phyloP scores from a whole-genome alignment of 2,797 vertebrate genomes.

The Sebastes matsubarae region DNA sequence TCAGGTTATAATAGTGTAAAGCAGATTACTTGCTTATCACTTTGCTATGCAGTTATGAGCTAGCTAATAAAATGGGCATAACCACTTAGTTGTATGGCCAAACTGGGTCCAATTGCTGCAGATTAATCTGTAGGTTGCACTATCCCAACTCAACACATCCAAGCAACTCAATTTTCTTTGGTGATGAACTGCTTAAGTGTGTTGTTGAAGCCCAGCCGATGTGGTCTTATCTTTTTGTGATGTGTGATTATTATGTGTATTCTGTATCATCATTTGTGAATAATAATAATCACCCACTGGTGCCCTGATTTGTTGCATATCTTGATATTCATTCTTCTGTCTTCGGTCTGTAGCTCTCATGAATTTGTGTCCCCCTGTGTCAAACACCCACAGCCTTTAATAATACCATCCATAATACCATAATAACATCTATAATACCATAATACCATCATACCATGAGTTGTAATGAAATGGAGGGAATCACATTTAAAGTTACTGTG shows the following conservation, averaged over 20 bases:
- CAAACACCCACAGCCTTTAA: not conserved
- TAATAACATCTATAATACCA: too few species aligned
- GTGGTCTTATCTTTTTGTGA: not conserved
- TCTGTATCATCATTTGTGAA: not conserved
- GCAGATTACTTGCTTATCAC: not conserved
- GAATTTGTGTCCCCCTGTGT: not conserved
- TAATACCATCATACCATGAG: not conserved
- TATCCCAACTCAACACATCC: not conserved
- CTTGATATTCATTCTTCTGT: not conserved
- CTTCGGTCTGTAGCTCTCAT: not conserved
- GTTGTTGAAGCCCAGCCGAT: not conserved
- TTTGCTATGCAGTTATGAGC: not conserved
- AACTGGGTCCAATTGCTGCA: conserved; percentile 4
- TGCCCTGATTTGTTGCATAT: not conserved
- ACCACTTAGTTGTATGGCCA: not conserved
- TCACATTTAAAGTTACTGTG: not conserved
- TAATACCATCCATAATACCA: not conserved
- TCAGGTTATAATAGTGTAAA: not conserved
- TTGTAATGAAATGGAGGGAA: conserved; percentile 1
- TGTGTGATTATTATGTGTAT: not conserved
- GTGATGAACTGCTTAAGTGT: not conserved
- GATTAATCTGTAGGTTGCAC: conserved; percentile 15
- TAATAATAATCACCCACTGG: not conserved
- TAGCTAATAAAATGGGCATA: not conserved
- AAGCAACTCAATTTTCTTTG: not conserved